Percentiles rank a stretch among this genome's conserved stretches.
Evolutionary conservation across 2,888 invertebrate species (phyloP).

Genomic region (Protophormia terraenovae): DNA sequence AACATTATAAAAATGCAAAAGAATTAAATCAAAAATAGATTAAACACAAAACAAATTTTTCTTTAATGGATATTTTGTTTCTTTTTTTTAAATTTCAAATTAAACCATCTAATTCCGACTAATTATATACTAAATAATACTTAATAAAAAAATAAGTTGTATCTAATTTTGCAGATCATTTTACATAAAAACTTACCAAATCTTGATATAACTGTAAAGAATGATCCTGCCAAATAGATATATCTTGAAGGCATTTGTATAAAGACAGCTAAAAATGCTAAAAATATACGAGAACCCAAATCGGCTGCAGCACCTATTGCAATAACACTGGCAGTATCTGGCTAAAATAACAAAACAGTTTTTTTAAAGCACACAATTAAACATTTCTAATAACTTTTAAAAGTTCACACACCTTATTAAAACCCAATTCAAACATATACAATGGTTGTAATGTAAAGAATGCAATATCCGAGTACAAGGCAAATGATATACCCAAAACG

Average conservation of each 20-base stretch:
- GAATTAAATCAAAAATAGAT: too few species aligned
- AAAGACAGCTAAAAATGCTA: constrained; percentile 85
- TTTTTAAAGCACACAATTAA: not conserved
- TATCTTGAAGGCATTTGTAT: constrained; percentile 85
- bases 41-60: too few species aligned
- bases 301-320: constrained; percentile 88
- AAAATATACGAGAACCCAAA: constrained; percentile 84
- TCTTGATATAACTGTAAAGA: constrained; percentile 86
- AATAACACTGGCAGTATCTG: constrained; percentile 86
- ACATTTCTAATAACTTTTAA: not conserved
- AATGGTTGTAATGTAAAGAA: constrained; percentile 88
- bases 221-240: constrained; percentile 85
- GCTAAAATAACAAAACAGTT: constrained; percentile 75
- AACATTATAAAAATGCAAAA: too few species aligned
- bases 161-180: too few species aligned
- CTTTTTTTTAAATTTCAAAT: too few species aligned
- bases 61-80: too few species aligned
- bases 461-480: constrained; percentile 86
- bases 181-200: constrained; percentile 83
- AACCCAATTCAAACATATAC: constrained; percentile 79
- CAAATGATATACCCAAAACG: constrained; percentile 86
- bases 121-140: too few species aligned
- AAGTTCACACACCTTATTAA: constrained; percentile 75
- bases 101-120: too few species aligned
- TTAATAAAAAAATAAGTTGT: too few species aligned